A percentile compares a stretch with the other conserved stretches of the same genome.
Evolutionary conservation across 2,113 vertebrate genomes (phyloP).

Genomic region (Amphiprion ocellaris): DNA sequence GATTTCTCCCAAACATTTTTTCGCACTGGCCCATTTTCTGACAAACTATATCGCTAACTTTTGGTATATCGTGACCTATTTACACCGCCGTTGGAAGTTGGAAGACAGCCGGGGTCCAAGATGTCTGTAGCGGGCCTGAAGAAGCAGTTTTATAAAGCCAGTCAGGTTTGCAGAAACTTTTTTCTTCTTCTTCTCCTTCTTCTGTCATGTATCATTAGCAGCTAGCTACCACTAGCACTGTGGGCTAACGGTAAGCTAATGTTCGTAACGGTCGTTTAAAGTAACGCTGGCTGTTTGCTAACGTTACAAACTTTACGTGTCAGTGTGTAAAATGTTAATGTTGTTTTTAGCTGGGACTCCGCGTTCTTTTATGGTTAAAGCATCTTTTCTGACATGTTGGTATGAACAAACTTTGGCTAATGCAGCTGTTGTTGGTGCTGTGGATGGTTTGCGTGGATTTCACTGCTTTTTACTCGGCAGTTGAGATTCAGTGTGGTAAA

Average conservation of each 20-base stretch:
- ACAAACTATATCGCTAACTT: constrained; percentile 45
- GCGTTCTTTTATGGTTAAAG: constrained; percentile 2
- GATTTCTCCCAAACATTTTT: constrained; percentile 51
- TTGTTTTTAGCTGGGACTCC: background rate
- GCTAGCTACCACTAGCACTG: constrained; percentile 67
- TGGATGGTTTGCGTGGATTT: background rate
- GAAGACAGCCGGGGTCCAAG: constrained; percentile 70
- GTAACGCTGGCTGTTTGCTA: background rate
- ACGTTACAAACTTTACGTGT: background rate
- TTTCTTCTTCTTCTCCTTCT: background rate
- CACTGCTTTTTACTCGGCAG: background rate
- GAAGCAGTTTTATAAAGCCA: constrained; percentile 99
- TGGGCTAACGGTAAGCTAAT: constrained; percentile 48
- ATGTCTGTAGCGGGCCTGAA: constrained; percentile 98
- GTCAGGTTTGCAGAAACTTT: constrained; percentile 90
- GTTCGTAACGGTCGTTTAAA: constrained; percentile 9
- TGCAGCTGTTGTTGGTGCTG: background rate
- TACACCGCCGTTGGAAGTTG: constrained; percentile 39
- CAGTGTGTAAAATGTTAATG: background rate
- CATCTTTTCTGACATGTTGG: background rate
- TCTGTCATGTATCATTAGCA: constrained; percentile 63
- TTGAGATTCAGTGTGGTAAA: constrained; percentile 27
- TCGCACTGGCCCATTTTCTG: constrained; percentile 47
- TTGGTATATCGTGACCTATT: constrained; percentile 18
- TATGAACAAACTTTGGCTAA: background rate